phyloP scores from a whole-genome alignment of 2,113 vertebrate genomes.

The Podiceps cristatus region DNA sequence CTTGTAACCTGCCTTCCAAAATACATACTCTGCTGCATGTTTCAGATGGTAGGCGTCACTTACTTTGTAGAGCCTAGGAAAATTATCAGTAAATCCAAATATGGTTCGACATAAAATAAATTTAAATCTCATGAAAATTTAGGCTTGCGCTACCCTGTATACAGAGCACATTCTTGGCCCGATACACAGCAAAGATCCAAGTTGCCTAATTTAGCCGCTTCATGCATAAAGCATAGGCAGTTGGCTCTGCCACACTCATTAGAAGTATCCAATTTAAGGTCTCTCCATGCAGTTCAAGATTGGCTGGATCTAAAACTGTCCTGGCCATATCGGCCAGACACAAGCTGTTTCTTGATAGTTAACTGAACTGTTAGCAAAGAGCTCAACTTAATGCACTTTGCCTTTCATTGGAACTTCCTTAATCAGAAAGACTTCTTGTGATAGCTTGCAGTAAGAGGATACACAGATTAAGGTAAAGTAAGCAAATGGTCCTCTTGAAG shows the following conservation, averaged over 20 bases:
- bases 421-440: neutral
- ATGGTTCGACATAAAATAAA: neutral
- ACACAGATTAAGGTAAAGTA: neutral
- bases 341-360: neutral
- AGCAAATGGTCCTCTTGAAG: neutral
- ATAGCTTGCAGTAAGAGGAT: neutral
- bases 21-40: neutral
- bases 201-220: neutral
- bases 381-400: neutral
- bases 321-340: neutral
- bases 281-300: neutral
- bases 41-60: neutral
- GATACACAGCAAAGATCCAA: neutral
- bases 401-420: neutral
- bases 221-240: neutral
- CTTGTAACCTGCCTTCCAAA: neutral
- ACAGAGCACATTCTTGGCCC: neutral
- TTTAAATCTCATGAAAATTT: neutral
- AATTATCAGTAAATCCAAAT: neutral
- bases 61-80: neutral
- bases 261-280: neutral
- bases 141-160: neutral
- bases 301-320: neutral
- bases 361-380: neutral
- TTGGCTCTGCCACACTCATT: neutral